Base-by-base conservation (phyloP, 2,797 vertebrate genomes). In the Labroides dimidiatus region DNA sequence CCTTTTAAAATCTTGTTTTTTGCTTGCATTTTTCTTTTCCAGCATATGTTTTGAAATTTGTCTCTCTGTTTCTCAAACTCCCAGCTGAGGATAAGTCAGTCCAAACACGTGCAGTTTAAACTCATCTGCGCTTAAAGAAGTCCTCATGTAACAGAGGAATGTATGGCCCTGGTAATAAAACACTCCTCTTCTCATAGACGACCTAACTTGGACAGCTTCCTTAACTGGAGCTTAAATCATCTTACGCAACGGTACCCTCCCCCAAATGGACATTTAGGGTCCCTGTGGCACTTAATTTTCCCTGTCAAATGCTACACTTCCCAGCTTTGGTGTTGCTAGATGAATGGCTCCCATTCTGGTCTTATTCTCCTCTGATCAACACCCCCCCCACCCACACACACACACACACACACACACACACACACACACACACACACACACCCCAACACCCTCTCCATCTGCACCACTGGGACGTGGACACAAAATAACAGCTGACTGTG, bases 81-180 rank as follows among this genome's bases (percentile, higher is more conserved):
- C 39, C 30, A 69, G 45, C 41, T 20, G 49, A 80, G 39, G 51
- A 72, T 0, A 45, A 61, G 62, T 37, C 54, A 17, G 49, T 43
- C 33, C 55, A 27, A 58, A 49, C 30, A 60, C 10, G 50, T 57
- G 61, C 48, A 16, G 6, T 49, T 48, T 2, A 2, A 33, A 64
- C 45, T 58, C 53, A 39, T 55, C 69, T 21, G 27, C 69, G 13
- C 50, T 33, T 48, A 51, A 13, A 58, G 45, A 59, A 27, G 57
- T 69, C 54, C 36, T 59, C 19, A 42, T 63, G 77, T 63, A 27
- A 69, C 61, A 68, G 44, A 85, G 72, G 69, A 80, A 82, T 75
- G 75, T 64, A 60, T 50, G 51, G 50, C 57, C 55, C 17, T 21
- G 19, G 82, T 84, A 80, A 82, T 86, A 80, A 89, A 84, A 89